Percentiles rank a stretch among this genome's conserved stretches.
phyloP scores from a whole-genome alignment of 2,888 invertebrate genomes.

The Lasiommata megera region DNA sequence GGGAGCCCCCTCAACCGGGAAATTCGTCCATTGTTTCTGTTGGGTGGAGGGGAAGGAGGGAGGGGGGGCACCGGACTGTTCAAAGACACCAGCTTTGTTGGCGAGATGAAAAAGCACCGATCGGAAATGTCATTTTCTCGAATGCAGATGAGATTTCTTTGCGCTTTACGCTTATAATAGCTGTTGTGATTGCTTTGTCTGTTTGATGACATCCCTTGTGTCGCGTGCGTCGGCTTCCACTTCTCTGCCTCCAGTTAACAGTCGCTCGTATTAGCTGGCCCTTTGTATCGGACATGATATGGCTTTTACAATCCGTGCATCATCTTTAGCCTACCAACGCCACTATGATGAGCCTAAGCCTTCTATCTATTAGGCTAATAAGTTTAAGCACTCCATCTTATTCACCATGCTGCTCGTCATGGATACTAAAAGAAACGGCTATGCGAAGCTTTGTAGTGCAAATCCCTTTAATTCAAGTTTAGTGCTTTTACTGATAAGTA shows the following conservation, averaged over 20 bases:
- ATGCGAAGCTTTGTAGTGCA: too few species aligned
- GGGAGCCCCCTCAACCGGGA: conserved; percentile 26
- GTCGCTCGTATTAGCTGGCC: too few species aligned
- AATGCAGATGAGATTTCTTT: conserved; percentile 28
- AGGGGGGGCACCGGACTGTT: neutral
- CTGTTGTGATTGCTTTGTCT: conserved; percentile 6
- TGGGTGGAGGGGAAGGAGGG: conserved; percentile 5
- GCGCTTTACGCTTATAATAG: neutral
- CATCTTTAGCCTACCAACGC: too few species aligned
- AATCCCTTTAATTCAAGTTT: too few species aligned
- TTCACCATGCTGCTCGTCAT: too few species aligned
- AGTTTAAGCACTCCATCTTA: too few species aligned
- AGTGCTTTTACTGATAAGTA: too few species aligned
- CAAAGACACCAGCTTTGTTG: conserved; percentile 32
- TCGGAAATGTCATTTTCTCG: conserved; percentile 33
- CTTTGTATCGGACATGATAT: too few species aligned
- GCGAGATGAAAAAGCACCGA: conserved; percentile 32
- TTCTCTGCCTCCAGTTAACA: neutral
- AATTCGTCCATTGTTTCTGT: conserved; percentile 26
- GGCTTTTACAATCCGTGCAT: too few species aligned
- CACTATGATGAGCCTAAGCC: too few species aligned
- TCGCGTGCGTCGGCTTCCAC: neutral
- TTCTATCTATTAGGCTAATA: too few species aligned
- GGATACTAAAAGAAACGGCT: too few species aligned
- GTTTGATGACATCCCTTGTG: neutral